Base-by-base conservation (phyloP, 53 echinoderm and acorn worm species). In the Stichopus horrens region DNA sequence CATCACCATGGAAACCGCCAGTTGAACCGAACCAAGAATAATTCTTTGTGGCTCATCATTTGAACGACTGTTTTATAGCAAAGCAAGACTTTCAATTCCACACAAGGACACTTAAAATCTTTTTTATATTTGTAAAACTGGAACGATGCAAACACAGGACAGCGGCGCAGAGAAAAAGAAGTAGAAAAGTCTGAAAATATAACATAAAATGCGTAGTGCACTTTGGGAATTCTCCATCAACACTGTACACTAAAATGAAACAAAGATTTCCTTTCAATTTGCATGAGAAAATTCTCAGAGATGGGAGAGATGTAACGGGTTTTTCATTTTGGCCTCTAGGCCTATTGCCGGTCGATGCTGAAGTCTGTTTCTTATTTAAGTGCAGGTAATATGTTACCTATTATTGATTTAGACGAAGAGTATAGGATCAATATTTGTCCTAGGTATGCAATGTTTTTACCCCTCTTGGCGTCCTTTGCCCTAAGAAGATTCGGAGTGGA, bases 381-480 rank as follows among this genome's bases (percentile, higher is more conserved):
- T 81, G 81, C 22, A 58, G 81, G 81, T 81, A 81, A 81, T 81
- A 81, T 56, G 81, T 81, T 54, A 81, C 81, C 81, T 56, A 81
- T 58, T 56, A 81, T 81, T 81, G 81, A 81, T 81, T 57, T 81
- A 81, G 56, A 7, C 58, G 57, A 11, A 21, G 21, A 21, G 58
- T 9, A 58, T 19, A 56, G 16, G 55, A 81, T 81, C 81, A 81
- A 56, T 81, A 81, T 56, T 81, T 81, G 81, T 21, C n/a, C 57
- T 81, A 57, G 21, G 79, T 81, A 55, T 53, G n/a, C 71, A 71
- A 71, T 71, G 71, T 18, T 71, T 16, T 37, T 18, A 71, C 11
- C 63, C 10, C 63, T 63, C 16, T 13, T 16, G 63, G 63, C 16
- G 10, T 63, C 63, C 63, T 63, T 7, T 18, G 19, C 18, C 14